Conservation (phyloP, 2,113 vertebrate species). For the Ameiurus melas region DNA sequence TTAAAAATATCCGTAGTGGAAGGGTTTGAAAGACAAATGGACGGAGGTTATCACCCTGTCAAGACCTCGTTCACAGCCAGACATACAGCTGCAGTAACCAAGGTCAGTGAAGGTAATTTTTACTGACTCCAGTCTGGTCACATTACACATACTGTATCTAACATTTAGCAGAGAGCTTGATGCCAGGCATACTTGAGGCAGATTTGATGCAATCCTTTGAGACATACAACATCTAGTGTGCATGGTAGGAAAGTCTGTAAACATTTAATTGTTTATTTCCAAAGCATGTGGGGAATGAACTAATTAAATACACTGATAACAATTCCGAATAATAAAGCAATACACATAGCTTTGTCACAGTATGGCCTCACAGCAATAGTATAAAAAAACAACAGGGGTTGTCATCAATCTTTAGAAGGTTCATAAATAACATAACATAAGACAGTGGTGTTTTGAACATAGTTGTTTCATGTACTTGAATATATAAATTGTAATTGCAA, state of each 20-base stretch:
- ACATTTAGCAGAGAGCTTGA: background rate
- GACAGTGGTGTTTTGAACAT: background rate
- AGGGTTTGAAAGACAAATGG: background rate
- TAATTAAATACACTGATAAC: background rate
- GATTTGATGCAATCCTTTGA: background rate
- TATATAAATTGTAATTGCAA: slow-evolving; percentile 6
- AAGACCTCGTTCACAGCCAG: slow-evolving; percentile 3
- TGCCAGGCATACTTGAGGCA: background rate
- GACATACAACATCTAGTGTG: background rate
- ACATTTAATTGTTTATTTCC: background rate
- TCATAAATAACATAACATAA: background rate
- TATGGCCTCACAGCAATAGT: background rate
- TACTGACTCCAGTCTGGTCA: slow-evolving; percentile 9
- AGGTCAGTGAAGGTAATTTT: background rate
- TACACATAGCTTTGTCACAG: background rate
- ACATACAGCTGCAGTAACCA: background rate
- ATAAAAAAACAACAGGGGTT: background rate
- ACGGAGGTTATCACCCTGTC: background rate
- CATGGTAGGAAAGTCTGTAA: background rate
- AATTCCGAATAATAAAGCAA: background rate
- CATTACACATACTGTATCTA: background rate
- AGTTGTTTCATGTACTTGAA: background rate
- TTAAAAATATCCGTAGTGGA: background rate
- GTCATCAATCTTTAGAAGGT: background rate
- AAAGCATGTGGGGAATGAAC: background rate